Evolutionary conservation across 2,888 invertebrate species (phyloP), one percentile per base, ranked within the genome.

Genomic region (Selenia dentaria): DNA sequence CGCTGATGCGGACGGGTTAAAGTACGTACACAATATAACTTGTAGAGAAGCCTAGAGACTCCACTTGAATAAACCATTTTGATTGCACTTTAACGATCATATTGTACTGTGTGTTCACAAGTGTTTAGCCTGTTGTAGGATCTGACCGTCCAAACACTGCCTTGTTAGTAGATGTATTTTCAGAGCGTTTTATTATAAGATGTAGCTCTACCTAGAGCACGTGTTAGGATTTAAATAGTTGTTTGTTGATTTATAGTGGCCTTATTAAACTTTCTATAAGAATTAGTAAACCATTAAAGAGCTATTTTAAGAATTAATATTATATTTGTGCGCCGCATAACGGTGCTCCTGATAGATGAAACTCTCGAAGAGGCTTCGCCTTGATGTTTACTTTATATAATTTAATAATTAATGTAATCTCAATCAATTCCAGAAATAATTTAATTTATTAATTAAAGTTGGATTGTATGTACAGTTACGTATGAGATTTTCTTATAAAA

Each of bases 381-480:
- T 6, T 22, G 22, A 22, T 16, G 6, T 2, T 8, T 8, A 22
- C 6, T 22, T 22, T 8, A 28, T 40, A 40, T 42, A 36, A 35
- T 36, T 16, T 16, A n/a, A n/a, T 16, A 18, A 16, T 37, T 25
- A 26, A 46, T 54, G 40, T 54, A 54, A 59, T 58, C 55, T 58
- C 60, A 56, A 53, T 54, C 29, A 31, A 34, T 48, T 48, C 41
- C 41, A 47, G 28, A 41, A 37, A 45, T 53, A 54, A 48, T 45
- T 51, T 47, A 54, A 31, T 58, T 61, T 22, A 22, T 60, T 53
- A 54, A 8, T 46, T 63, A 57, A 47, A 58, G 57, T 51, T 74
- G 74, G 69, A 74, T 67, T 88, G 87, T 88, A 65, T 89, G 88
- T 89, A 90, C 89, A 89, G 89, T 90, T 90, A 90, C 89, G 81